A percentile compares a stretch with the other conserved stretches of the same genome.
These are phyloP conservation scores for Plagiodera versicolora DNA, from an alignment of 2,888 invertebrate species.

Conservation along the genomic window DNA sequence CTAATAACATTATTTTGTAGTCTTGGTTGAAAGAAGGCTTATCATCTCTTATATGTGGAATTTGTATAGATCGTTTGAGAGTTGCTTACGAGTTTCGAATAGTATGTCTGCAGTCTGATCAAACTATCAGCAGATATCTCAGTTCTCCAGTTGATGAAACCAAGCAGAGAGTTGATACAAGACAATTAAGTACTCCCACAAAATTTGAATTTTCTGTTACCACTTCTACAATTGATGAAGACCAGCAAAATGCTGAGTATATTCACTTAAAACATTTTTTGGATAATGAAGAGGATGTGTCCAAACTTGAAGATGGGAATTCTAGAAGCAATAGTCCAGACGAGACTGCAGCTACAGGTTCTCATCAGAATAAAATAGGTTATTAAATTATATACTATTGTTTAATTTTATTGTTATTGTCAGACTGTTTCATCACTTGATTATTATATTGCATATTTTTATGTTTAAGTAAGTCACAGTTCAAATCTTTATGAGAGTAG, in stretches of 20 bases:
- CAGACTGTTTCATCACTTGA: background rate
- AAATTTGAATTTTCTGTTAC: slow-evolving; percentile 39
- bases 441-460: no score
- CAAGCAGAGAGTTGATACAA: background rate
- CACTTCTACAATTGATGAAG: slow-evolving; percentile 38
- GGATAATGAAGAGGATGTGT: slow-evolving; percentile 47
- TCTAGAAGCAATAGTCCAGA: slow-evolving; percentile 43
- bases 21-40: slow-evolving; percentile 49
- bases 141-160: slow-evolving; percentile 33
- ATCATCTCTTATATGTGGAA: slow-evolving; percentile 47
- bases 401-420: no score
- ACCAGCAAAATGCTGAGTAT: slow-evolving; percentile 47
- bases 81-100: slow-evolving; percentile 50
- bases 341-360: slow-evolving; percentile 19
- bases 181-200: background rate
- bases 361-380: no score
- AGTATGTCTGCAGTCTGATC: slow-evolving; percentile 48
- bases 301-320: slow-evolving; percentile 38
- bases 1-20: no score
- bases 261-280: slow-evolving; percentile 51
- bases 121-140: slow-evolving; percentile 43
- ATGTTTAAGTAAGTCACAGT: no score
- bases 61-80: slow-evolving; percentile 48
- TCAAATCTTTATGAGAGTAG: no score
- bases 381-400: no score